Base-by-base conservation (phyloP, 2,797 vertebrate genomes). In the Clamator glandarius region DNA sequence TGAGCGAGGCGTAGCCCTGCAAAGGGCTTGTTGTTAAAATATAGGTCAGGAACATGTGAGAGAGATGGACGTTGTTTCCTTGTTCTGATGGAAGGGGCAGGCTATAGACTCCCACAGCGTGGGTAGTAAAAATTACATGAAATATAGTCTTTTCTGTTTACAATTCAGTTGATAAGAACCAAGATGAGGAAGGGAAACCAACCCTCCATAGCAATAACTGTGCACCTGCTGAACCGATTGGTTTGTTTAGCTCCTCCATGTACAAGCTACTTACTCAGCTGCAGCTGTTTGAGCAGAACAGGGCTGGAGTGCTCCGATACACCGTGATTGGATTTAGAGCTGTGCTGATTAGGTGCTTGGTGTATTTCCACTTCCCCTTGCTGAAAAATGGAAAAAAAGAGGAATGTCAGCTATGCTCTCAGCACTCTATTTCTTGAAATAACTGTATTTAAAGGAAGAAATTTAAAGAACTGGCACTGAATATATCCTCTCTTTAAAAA, bases 351-450 rank as follows among this genome's bases (percentile, higher is more conserved):
- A 72, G 25, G 63, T 67, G 72, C 72, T 89, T 11, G 18, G 80
- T 93, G n/a, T 6, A 73, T 90, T 95, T 96, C 93, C 91, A 63
- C 23, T 88, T 95, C 29, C n/a, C 39, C 26, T 14, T 2, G 29
- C 8, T 80, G 41, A 50, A 48, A 80, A 81, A 31, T 11, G 42
- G 28, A n/a, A n/a, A n/a, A n/a, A n/a, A n/a, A n/a, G 69, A 68
- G 15, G 33, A 57, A 52, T 3, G 14, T 26, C 61, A 85, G 46
- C 75, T 55, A 3, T 76, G 44, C 55, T 82, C 11, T 66, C 25
- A 16, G 39, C 39, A 79, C n/a, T 16, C 83, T n/a, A 24, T 87
- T 89, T 35, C 42, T 31, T 67, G 29, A 39, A 42, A 50, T 57
- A 76, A 46, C 13, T 50, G 0, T 7, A 20, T 28, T 63, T 62